Base-by-base conservation (phyloP, 2,797 vertebrate genomes). In the Knipowitschia caucasica region DNA sequence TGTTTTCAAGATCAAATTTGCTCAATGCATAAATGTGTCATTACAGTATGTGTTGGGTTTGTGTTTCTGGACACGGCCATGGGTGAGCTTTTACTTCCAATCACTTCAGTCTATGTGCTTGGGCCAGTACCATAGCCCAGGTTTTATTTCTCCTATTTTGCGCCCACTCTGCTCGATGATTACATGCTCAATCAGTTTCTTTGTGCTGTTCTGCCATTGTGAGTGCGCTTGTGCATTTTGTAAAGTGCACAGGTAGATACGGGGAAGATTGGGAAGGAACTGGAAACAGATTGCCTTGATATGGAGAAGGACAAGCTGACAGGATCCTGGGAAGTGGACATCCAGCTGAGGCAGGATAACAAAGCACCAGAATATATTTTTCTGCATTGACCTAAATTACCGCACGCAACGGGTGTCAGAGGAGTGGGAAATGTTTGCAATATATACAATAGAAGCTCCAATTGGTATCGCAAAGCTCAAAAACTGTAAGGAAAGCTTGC, bases 161-260 rank as follows among this genome's bases (percentile, higher is more conserved):
- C 42, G 53, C 39, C n/a, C 10, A 44, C 39, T 18, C 11, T 46
- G 18, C 26, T 23, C 40, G 62, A 26, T 62, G 47, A 69, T 70
- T 67, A 44, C 50, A 60, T 3, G 7, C 39, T 69, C 55, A 61
- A 55, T 75, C 53, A 43, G 30, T 31, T 33, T 40, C 57, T 47
- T 14, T 45, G 31, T 51, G 51, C 39, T 11, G 23, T 52, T 42
- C 20, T 45, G 65, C 21, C 3, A 20, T 30, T 44, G n/a, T 23
- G 50, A 46, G 45, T 20, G 59, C 11, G 18, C 18, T 30, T 40
- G 21, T n/a, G 35, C 44, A 23, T 5, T 9, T 12, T 29, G 35
- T 5, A 15, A 34, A 20, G 11, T 0, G 26, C n/a, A 26, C 25
- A 39, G 38, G 49, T 34, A 26, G 43, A 51, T 29, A 42, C 30